Evolutionary conservation across 2,888 invertebrate genomes (phyloP).

Genomic region (Cabera pusaria): DNA sequence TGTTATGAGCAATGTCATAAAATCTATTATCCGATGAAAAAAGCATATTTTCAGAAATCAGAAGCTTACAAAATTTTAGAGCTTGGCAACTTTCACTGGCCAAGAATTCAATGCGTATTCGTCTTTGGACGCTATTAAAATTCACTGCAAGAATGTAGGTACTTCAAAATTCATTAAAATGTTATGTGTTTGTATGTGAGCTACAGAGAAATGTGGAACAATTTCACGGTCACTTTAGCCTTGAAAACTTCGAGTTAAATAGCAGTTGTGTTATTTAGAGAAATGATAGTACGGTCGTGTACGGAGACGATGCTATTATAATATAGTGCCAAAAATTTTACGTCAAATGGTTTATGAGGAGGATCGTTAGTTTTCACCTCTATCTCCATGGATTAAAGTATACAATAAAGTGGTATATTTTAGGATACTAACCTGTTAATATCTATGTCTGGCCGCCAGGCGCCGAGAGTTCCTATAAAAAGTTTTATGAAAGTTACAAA

Average conservation of each 20-base stretch:
- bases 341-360: constrained; percentile 27
- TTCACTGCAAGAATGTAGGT: too few species aligned
- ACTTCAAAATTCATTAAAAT: too few species aligned
- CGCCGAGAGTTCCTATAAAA: constrained; percentile 57
- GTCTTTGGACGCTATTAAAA: too few species aligned
- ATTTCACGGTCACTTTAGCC: constrained; percentile 19
- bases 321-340: constrained; percentile 42
- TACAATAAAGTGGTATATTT: constrained; percentile 3
- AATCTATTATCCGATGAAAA: too few species aligned
- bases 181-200: too few species aligned
- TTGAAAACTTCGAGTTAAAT: constrained; percentile 15
- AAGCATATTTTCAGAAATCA: too few species aligned
- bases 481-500: constrained; percentile 14
- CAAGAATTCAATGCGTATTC: too few species aligned
- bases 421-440: constrained; percentile 63
- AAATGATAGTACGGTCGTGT: constrained; percentile 33
- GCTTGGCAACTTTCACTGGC: too few species aligned
- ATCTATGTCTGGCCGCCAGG: constrained; percentile 57
- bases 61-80: too few species aligned
- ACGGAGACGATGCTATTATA: constrained; percentile 21
- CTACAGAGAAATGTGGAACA: constrained; percentile 9
- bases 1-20: too few species aligned
- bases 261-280: constrained; percentile 35
- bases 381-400: constrained; percentile 15
- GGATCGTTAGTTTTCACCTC: constrained; percentile 7